Conservation (phyloP, 2,113 vertebrate species). For the Rana temporaria region DNA sequence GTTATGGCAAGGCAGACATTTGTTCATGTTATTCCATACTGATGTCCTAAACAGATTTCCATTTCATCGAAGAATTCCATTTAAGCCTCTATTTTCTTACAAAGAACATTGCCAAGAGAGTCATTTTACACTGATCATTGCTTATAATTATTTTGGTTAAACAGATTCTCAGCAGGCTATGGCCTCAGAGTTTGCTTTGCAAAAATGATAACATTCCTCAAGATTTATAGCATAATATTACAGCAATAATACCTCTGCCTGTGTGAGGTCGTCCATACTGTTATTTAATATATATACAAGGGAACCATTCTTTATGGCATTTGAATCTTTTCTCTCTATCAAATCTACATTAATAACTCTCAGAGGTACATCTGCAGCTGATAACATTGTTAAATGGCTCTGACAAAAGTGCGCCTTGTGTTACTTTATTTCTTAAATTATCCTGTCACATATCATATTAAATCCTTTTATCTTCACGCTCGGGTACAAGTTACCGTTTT, state of each 20-base stretch:
- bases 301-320: constrained; percentile 32
- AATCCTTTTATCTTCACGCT: constrained; percentile 37
- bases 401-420: constrained; percentile 47
- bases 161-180: background rate
- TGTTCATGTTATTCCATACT: no score
- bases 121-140: no score
- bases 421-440: constrained; percentile 53
- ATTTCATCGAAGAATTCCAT: no score
- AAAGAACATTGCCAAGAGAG: no score
- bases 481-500: constrained; percentile 2
- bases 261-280: background rate
- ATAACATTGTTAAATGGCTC: constrained; percentile 47
- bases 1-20: no score
- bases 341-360: constrained; percentile 47
- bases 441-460: constrained; percentile 54
- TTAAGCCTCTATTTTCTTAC: no score
- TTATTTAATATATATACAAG: constrained; percentile 20
- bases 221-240: constrained; percentile 33
- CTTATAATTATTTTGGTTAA: no score
- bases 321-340: constrained; percentile 15
- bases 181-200: background rate
- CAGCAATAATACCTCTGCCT: background rate
- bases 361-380: constrained; percentile 28
- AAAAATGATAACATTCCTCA: constrained; percentile 12
- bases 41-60: no score